A percentile compares a stretch with the other conserved stretches of the same genome.
Conservation (phyloP, 2,888 invertebrate species). For the Drosophila fungiperda region DNA sequence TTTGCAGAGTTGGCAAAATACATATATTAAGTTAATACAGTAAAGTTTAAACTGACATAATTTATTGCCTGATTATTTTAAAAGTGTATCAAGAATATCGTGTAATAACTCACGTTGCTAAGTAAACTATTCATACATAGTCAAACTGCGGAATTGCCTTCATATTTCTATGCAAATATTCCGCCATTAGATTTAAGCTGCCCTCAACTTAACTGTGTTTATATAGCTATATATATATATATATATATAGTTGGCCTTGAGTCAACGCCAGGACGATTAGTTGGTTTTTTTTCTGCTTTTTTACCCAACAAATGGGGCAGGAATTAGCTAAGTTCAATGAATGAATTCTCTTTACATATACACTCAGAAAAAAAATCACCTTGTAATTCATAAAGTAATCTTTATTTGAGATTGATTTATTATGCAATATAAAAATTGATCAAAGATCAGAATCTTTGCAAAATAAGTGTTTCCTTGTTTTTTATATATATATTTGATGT, state of each 20-base stretch:
- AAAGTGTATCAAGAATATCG: not conserved
- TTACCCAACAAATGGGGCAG: not conserved
- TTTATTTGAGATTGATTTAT: not conserved
- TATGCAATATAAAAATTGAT: not conserved
- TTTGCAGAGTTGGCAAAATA: not conserved
- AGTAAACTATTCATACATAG: not conserved
- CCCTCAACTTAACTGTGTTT: not conserved
- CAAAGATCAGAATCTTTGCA: too few relatives aligned
- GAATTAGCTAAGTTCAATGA: constrained; percentile 1
- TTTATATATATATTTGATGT: not conserved
- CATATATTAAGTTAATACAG: not conserved
- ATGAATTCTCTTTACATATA: not conserved
- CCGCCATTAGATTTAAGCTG: not conserved
- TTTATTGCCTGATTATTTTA: not conserved
- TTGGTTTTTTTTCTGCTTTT: not conserved
- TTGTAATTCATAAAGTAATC: too few relatives aligned
- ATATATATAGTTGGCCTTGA: not conserved
- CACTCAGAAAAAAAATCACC: not conserved
- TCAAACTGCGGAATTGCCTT: not conserved
- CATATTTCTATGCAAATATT: not conserved
- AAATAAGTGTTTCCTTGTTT: not conserved
- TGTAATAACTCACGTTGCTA: not conserved
- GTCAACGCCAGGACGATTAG: not conserved
- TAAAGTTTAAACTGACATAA: not conserved
- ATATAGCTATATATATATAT: not conserved